Base-by-base conservation (phyloP, 2,113 vertebrate species). In the Muntiacus reevesi region DNA sequence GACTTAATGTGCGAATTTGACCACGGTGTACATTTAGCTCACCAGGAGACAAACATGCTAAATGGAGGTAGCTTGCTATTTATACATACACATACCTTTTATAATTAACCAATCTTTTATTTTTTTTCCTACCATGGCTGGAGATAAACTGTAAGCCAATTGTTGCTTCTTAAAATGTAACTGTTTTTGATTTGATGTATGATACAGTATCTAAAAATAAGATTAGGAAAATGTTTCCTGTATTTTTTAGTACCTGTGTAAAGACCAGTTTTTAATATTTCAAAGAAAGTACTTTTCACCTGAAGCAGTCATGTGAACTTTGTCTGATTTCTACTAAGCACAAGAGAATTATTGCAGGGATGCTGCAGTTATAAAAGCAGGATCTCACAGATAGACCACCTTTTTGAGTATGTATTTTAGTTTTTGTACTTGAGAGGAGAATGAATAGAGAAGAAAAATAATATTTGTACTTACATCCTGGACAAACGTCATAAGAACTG, bases 381-480 rank as follows among this genome's bases (percentile, higher is more conserved):
- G 89, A 91, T 71, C 30, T 62, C 91, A 40, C 45, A 88, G 43
- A 40, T 5, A 25, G 60, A 25, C 4, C 55, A 4, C 6, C 13
- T 50, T 64, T 85, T 7, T 28, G 36, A 3, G 4, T 78, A 25
- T 79, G 30, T 83, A 7, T 95, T 97, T 87, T 10, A 59, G 87
- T 60, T 62, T 64, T 60, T 14, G 47, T 36, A 8, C 93, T 83
- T 55, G 28, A 84, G 86, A 95, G 94, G 91, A 94, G 87, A 60
- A 67, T 27, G 64, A 76, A 76, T 96, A 96, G 97, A 96, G 92
- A 96, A 96, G 89, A 97, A 97, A 95, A 97, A 96, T 96, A 96
- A 96, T 88, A 89, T 97, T 96, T 94, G 79, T 96, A 57, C 84
- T 95, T 94, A 78, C 33, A 79, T 88, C 74, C 97, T 94, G 87